Evolutionary conservation across 92 coral and sea anemone genomes (phyloP).

Genomic region (Phymanthus crucifer): DNA sequence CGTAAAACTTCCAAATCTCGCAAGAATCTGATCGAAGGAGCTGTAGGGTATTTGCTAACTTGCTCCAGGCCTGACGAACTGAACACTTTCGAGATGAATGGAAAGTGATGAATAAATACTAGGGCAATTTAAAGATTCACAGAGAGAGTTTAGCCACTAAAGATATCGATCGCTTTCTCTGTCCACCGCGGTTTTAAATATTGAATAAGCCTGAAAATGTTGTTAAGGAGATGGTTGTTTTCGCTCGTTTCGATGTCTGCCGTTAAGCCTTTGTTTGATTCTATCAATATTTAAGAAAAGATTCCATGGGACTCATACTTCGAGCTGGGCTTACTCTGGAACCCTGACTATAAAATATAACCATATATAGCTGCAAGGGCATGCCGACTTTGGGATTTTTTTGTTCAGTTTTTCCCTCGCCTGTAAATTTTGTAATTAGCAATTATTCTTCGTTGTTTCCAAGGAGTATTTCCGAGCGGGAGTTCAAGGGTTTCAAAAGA

Average conservation of each 20-base stretch:
- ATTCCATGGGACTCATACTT: slow-evolving; percentile 16
- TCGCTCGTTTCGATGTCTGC: slow-evolving; percentile 58
- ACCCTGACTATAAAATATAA: background rate
- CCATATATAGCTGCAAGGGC: background rate
- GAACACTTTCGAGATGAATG: slow-evolving; percentile 26
- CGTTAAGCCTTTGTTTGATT: slow-evolving; percentile 65
- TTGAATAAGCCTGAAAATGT: slow-evolving; percentile 29
- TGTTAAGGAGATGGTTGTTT: slow-evolving; percentile 61
- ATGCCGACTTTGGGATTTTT: background rate
- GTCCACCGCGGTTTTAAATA: slow-evolving; percentile 43
- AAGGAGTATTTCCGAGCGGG: slow-evolving; percentile 34
- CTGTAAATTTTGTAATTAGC: slow-evolving; percentile 30
- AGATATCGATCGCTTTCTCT: slow-evolving; percentile 36
- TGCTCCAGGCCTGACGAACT: slow-evolving; percentile 13
- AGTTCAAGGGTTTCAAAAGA: slow-evolving; percentile 21
- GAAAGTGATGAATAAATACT: slow-evolving; percentile 13
- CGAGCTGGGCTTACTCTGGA: background rate
- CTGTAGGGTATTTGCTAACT: background rate
- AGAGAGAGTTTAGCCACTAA: slow-evolving; percentile 22
- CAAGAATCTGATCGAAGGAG: background rate
- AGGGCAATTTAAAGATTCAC: slow-evolving; percentile 14
- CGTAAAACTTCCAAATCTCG: background rate
- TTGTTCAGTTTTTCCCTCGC: background rate
- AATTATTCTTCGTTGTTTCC: slow-evolving; percentile 18
- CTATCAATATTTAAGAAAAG: slow-evolving; percentile 63